Conservation (phyloP, 2,797 vertebrate genomes). For the Lateolabrax maculatus region DNA sequence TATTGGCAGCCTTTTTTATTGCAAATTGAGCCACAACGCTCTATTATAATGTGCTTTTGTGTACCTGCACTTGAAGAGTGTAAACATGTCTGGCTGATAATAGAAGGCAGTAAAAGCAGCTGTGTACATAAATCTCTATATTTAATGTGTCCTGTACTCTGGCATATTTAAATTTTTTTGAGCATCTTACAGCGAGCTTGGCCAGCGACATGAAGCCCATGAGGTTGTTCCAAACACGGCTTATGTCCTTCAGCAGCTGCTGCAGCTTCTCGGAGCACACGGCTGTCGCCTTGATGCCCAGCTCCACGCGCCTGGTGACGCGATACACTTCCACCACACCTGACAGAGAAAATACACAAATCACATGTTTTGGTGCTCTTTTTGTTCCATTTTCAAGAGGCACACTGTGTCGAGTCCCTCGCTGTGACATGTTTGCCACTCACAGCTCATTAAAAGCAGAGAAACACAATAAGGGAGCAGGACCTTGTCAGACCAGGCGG, state of each 20-base stretch:
- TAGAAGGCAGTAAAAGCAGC: slow-evolving; percentile 2
- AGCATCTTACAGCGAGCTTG: slow-evolving; percentile 89
- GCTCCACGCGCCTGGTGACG: slow-evolving; percentile 94
- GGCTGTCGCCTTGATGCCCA: slow-evolving; percentile 97
- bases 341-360: slow-evolving; percentile 62
- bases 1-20: slow-evolving; percentile 31
- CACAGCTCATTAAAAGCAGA: slow-evolving; percentile 52
- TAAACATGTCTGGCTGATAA: slow-evolving; percentile 7
- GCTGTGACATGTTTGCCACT: slow-evolving; percentile 14
- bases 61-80: background rate
- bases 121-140: background rate
- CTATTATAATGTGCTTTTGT: background rate
- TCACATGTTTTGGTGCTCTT: background rate
- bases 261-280: slow-evolving; percentile 98
- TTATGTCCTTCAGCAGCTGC: slow-evolving; percentile 95
- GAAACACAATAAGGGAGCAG: slow-evolving; percentile 31
- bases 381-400: slow-evolving; percentile 4
- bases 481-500: slow-evolving; percentile 41
- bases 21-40: slow-evolving; percentile 10
- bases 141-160: background rate
- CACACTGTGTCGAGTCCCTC: background rate
- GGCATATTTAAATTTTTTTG: background rate
- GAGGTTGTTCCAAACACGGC: slow-evolving; percentile 98
- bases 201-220: slow-evolving; percentile 98
- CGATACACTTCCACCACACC: slow-evolving; percentile 98